Evolutionary conservation across 2,888 invertebrate species (phyloP).

Genomic region (Stenurella melanura): DNA sequence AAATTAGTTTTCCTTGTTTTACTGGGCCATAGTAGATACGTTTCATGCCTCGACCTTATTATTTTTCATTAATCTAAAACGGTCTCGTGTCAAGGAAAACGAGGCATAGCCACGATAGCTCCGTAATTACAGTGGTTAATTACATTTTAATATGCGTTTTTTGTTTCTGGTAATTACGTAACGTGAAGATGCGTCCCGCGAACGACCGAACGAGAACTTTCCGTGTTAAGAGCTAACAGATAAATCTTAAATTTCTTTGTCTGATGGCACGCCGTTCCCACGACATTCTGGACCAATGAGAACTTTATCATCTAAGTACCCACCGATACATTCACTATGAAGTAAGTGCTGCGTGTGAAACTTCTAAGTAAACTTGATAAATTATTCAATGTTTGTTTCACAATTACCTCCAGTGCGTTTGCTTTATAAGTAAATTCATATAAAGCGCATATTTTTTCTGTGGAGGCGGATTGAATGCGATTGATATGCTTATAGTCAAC

Average conservation of each 20-base stretch:
- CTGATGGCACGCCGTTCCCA: slow-evolving; percentile 57
- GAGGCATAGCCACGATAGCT: not conserved
- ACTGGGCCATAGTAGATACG: too few relatives aligned
- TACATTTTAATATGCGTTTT: slow-evolving; percentile 11
- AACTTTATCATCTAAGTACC: slow-evolving; percentile 24
- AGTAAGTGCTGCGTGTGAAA: slow-evolving; percentile 41
- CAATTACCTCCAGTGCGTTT: slow-evolving; percentile 22
- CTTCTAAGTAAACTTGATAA: slow-evolving; percentile 26
- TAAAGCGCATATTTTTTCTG: not conserved
- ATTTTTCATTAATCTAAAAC: not conserved
- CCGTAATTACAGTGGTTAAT: slow-evolving; percentile 8
- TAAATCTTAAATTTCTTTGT: slow-evolving; percentile 62
- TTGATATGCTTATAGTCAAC: not conserved
- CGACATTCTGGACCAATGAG: slow-evolving; percentile 55
- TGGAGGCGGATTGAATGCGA: not conserved
- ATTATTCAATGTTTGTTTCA: slow-evolving; percentile 28
- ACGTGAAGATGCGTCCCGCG: not conserved
- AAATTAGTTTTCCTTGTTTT: too few relatives aligned
- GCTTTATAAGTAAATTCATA: slow-evolving; percentile 14
- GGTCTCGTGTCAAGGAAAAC: not conserved
- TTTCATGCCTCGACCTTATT: not conserved
- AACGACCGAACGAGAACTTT: not conserved
- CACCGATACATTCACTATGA: slow-evolving; percentile 6
- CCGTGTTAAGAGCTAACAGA: slow-evolving; percentile 45
- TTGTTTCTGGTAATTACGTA: slow-evolving; percentile 29